Percentiles rank a stretch among this genome's conserved stretches.
These are phyloP conservation scores for Saxidomus purpurata DNA, from an alignment of 1,140 invertebrate genomes.

Conservation along the genomic window DNA sequence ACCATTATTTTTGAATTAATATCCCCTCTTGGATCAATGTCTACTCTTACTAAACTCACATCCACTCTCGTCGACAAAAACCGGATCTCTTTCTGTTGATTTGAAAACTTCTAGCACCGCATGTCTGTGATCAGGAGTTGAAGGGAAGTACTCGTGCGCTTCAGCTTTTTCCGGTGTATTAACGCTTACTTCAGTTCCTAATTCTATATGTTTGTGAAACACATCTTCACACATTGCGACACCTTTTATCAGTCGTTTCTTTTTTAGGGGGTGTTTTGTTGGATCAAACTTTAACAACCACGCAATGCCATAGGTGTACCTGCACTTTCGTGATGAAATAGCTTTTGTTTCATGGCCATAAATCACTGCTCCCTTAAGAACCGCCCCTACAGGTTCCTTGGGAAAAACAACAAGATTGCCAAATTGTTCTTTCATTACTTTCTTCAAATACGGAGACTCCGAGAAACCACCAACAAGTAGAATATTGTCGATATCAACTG, in stretches of 20 bases:
- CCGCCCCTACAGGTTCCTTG: slow-evolving; percentile 17
- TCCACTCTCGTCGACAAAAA: slow-evolving; percentile 8
- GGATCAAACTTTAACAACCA: slow-evolving; percentile 4
- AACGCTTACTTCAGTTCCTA: slow-evolving; percentile 32
- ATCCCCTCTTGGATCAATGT: slow-evolving; percentile 1
- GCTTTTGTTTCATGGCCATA: slow-evolving; percentile 35
- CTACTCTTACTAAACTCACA: neutral
- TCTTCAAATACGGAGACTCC: slow-evolving; percentile 19
- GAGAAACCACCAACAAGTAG: slow-evolving; percentile 51
- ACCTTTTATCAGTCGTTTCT: slow-evolving; percentile 14
- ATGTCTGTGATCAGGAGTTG: neutral
- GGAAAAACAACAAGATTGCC: slow-evolving; percentile 30
- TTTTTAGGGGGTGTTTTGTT: slow-evolving; percentile 11
- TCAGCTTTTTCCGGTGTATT: neutral
- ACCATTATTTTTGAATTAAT: neutral
- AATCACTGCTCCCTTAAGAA: slow-evolving; percentile 23
- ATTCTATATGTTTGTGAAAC: slow-evolving; percentile 47
- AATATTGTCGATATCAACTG: neutral
- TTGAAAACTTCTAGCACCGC: slow-evolving; percentile 39
- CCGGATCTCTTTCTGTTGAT: neutral
- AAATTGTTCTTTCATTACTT: slow-evolving; percentile 16
- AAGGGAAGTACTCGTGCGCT: slow-evolving; percentile 17
- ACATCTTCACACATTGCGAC: slow-evolving; percentile 50
- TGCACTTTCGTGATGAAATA: slow-evolving; percentile 12
- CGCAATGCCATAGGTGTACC: slow-evolving; percentile 49